Conservation (phyloP, 2,113 vertebrate species). For the Rhynchopsitta pachyrhyncha region DNA sequence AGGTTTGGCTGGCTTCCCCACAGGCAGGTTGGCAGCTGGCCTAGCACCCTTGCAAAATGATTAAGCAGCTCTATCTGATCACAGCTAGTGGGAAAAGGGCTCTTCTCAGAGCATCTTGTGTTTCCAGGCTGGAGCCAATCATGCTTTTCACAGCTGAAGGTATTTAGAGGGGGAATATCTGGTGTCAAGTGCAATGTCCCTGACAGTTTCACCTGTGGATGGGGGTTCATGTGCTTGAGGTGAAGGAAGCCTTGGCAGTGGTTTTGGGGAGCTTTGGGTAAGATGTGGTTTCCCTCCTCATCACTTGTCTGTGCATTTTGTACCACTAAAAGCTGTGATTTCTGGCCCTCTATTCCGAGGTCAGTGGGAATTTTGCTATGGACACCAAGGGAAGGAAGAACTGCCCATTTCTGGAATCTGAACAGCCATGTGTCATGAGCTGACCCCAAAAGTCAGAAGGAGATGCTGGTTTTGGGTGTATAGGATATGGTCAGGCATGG, state of each 20-base stretch:
- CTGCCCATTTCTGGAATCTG: neutral
- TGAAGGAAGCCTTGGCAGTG: neutral
- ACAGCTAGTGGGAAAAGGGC: neutral
- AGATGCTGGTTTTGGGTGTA: neutral
- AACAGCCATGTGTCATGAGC: neutral
- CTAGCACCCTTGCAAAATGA: neutral
- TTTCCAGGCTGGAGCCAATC: neutral
- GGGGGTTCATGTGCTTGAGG: neutral
- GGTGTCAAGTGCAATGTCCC: neutral
- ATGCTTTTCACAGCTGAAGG: neutral
- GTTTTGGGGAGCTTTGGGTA: neutral
- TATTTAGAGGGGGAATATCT: neutral
- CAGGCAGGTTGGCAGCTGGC: neutral
- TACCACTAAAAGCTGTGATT: fast-evolving
- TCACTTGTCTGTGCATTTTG: neutral
- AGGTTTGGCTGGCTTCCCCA: neutral
- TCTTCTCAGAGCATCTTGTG: neutral
- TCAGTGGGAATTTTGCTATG: neutral
- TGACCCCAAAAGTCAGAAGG: neutral
- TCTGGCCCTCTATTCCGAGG: neutral
- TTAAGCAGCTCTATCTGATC: neutral
- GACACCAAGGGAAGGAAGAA: neutral
- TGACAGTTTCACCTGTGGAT: neutral
- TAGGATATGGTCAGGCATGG: neutral
- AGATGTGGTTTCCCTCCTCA: neutral